Base-by-base conservation (phyloP, 2,888 invertebrate genomes). In the Endotricha flammealis region DNA sequence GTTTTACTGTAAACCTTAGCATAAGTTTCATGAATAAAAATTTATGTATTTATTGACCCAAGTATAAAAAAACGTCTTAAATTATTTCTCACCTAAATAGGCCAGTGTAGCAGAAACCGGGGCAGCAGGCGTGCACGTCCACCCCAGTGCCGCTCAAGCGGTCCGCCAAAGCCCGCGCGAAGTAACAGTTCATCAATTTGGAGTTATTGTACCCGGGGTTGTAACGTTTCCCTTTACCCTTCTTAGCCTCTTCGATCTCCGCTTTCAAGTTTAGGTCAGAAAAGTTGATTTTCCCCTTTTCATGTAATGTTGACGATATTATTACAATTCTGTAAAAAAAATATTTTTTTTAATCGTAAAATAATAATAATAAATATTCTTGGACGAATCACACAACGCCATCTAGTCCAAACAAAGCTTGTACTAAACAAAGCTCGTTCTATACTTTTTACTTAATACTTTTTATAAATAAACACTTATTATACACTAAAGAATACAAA, bases 21-120 rank as follows among this genome's bases (percentile, higher is more conserved):
- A n/a, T n/a, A n/a, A n/a, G n/a, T n/a, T n/a, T n/a, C n/a, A n/a
- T n/a, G n/a, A n/a, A n/a, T n/a, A n/a, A n/a, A n/a, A n/a, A n/a
- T n/a, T n/a, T n/a, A n/a, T n/a, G n/a, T n/a, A n/a, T n/a, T n/a
- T n/a, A n/a, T n/a, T n/a, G n/a, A n/a, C n/a, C n/a, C n/a, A n/a
- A n/a, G n/a, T n/a, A n/a, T n/a, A n/a, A n/a, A n/a, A n/a, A n/a
- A n/a, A n/a, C n/a, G n/a, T n/a, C n/a, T n/a, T n/a, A 16, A 16
- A 7, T 20, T 20, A 8, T 20, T 2, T n/a, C 32, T 24, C 90
- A 88, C 75, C 94, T 89, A 61, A 93, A 93, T 30, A 95, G 75
- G 44, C 91, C 91, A 0, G 95, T 95, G 51, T 91, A 92, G 29
- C 92, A 92, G 81, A 94, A 93, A 4, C 95, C 95, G 1, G 95